phyloP scores from a whole-genome alignment of 1,140 invertebrate genomes.

The Metaphire vulgaris region DNA sequence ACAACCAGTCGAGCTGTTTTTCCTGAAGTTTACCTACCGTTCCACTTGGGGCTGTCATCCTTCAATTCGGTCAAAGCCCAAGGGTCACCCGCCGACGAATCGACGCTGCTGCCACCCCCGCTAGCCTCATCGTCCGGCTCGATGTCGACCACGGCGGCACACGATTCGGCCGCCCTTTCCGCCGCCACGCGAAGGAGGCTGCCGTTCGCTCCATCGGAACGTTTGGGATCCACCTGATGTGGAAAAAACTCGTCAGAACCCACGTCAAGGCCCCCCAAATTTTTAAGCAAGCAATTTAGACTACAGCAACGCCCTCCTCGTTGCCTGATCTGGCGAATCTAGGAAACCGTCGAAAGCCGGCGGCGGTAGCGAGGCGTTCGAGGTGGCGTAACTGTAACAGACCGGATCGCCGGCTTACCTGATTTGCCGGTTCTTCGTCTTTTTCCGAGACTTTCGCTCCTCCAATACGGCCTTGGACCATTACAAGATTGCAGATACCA shows the following conservation, averaged over 20 bases:
- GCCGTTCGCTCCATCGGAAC: neutral
- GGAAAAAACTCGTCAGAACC: slow-evolving; percentile 2
- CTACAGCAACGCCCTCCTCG: too few relatives aligned
- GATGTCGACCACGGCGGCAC: too few relatives aligned
- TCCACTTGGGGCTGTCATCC: neutral
- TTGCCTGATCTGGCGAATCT: too few relatives aligned
- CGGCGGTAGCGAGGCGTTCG: neutral
- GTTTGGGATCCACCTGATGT: neutral
- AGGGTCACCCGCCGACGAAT: neutral
- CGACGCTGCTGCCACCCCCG: neutral
- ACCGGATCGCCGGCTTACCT: neutral
- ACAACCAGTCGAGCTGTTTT: too few relatives aligned
- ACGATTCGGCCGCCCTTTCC: too few relatives aligned
- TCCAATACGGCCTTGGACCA: neutral
- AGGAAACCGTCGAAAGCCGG: neutral
- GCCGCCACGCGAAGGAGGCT: neutral
- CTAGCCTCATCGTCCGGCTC: too few relatives aligned
- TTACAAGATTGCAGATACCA: too few relatives aligned
- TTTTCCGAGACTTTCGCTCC: neutral
- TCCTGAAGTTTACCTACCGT: neutral
- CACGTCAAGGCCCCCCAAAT: neutral
- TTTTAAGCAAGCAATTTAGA: too few relatives aligned
- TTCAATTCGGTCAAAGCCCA: neutral
- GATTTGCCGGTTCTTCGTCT: neutral
- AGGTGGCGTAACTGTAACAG: neutral